Conservation (phyloP, 2,113 vertebrate species). For the Rhabdomys dilectus region DNA sequence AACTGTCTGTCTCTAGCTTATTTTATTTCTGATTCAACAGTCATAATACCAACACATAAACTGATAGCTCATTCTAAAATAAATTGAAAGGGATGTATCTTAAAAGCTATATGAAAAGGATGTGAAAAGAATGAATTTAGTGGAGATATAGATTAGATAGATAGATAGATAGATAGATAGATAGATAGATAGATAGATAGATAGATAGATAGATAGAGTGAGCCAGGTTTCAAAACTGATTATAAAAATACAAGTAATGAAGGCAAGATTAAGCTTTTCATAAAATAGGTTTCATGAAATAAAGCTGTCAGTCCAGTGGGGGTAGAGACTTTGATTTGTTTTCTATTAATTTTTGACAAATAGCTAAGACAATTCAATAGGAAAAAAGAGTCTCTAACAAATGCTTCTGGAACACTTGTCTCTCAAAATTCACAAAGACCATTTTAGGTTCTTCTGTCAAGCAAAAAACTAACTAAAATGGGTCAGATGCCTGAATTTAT, state of each 20-base stretch:
- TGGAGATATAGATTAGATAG: too few species aligned
- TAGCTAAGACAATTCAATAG: neutral
- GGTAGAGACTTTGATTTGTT: neutral
- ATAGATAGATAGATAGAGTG: too few species aligned
- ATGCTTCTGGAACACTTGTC: neutral
- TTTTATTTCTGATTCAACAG: neutral
- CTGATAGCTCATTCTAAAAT: conserved; percentile 11
- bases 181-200: too few species aligned
- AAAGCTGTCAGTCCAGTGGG: neutral
- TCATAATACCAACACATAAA: neutral
- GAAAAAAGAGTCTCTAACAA: neutral
- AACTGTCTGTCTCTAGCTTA: neutral
- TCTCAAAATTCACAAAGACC: neutral
- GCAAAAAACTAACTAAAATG: neutral
- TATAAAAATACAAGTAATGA: neutral
- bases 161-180: too few species aligned
- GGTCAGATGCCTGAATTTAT: neutral
- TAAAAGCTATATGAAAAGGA: neutral
- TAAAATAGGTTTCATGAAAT: neutral
- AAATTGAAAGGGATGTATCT: neutral
- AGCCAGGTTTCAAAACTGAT: neutral
- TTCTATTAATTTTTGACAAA: neutral
- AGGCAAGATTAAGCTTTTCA: neutral
- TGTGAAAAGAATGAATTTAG: neutral
- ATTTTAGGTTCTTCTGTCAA: neutral